A percentile compares a stretch with the other conserved stretches of the same genome.
Evolutionary conservation across 2,797 vertebrate genomes (phyloP).

Genomic region (Muscicapa striata): DNA sequence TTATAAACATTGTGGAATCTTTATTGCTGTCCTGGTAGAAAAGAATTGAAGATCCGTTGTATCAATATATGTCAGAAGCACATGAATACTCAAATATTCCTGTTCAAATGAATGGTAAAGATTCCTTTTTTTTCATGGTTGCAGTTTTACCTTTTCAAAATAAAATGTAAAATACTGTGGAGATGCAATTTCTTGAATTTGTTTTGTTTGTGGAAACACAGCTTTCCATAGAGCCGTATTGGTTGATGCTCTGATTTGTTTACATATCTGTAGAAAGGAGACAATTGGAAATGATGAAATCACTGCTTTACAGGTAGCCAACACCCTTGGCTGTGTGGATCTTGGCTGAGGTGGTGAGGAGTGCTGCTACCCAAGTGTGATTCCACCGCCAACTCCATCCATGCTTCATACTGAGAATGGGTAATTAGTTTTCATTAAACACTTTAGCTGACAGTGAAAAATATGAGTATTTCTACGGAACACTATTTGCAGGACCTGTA

Average conservation of each 20-base stretch:
- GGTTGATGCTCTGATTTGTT: conserved; percentile 4
- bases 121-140: not conserved
- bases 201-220: not conserved
- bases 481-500: not conserved
- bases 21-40: not conserved
- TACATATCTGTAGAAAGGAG: conserved; percentile 2
- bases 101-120: not conserved
- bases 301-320: conserved; percentile 65
- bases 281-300: conserved; percentile 57
- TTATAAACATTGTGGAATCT: not conserved
- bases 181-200: not conserved
- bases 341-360: conserved; percentile 40
- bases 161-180: not conserved
- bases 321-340: conserved; percentile 36
- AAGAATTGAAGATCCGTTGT: not conserved
- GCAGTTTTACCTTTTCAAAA: not conserved
- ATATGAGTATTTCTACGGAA: not conserved
- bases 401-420: conserved; percentile 52
- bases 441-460: conserved; percentile 12
- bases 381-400: conserved; percentile 17
- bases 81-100: not conserved
- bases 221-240: not conserved
- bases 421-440: conserved; percentile 56
- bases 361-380: conserved; percentile 24
- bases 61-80: not conserved